phyloP scores from a whole-genome alignment of 2,113 vertebrate genomes.

The Bos javanicus region DNA sequence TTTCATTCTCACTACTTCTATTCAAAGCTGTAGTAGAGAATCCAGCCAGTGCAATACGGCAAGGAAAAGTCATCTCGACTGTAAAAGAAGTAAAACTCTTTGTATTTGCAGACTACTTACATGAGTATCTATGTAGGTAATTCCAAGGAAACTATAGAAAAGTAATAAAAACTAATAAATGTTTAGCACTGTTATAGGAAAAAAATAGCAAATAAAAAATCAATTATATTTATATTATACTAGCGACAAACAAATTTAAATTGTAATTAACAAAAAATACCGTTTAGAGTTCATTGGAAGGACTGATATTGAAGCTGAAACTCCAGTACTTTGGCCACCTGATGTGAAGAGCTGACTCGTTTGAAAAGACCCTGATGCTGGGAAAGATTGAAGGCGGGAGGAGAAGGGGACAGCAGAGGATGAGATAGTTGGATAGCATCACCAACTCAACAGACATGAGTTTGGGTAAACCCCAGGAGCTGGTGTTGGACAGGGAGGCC shows the following conservation, averaged over 20 bases:
- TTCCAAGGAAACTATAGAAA: background rate
- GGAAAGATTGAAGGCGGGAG: background rate
- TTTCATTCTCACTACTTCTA: background rate
- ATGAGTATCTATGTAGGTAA: background rate
- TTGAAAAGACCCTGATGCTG: background rate
- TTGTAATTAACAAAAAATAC: background rate
- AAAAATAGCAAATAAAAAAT: background rate
- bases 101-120: background rate
- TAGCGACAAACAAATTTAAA: background rate
- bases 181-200: background rate
- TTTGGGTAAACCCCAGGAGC: background rate
- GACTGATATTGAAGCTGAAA: background rate
- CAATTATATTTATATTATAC: background rate
- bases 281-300: background rate
- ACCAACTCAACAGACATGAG: background rate
- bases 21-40: background rate
- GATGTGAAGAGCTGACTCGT: background rate
- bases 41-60: background rate
- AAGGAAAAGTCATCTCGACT: background rate
- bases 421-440: background rate
- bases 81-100: background rate
- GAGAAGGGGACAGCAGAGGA: rapidly evolving
- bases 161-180: background rate
- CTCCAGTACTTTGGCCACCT: background rate
- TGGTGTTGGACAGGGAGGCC: background rate